Evolutionary conservation across 2,888 invertebrate genomes (phyloP), one percentile per base, ranked within the genome.

Genomic region (Epistrophe eligans): DNA sequence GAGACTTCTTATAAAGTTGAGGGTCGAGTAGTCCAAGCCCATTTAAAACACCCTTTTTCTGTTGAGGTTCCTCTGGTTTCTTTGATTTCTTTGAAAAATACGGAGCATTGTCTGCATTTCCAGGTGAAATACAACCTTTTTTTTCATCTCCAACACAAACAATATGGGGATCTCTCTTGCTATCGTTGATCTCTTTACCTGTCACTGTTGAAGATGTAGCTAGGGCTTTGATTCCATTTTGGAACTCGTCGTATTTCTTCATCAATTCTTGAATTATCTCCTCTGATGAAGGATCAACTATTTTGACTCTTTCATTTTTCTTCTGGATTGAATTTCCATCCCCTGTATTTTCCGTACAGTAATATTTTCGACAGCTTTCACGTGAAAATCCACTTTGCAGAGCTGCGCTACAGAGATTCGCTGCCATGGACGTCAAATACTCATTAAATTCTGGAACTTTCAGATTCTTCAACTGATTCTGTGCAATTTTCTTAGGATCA

Each of bases 321-420:
- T 55, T 32, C 9, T 32, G 2, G 17, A 15, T 15, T 28, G 40
- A 15, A 10, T 67, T 66, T 10, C 32, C 32, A 13, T 58, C 67
- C n/a, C 15, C 0, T 10, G 58, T 19, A 8, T 58, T 45, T 5
- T 50, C 45, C 2, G 83, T 87, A 1, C 77, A 89, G 45, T 77
- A 88, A 2, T 74, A 60, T 74, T 79, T 89, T 4, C 80, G 77
- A 38, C 60, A 55, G 2, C 81, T 11, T 7, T 90, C 89, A 0
- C 84, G 6, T 0, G 89, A 77, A 32, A 92, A 90, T 0, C 90
- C 90, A 19, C 83, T 88, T 40, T 90, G 89, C 6, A 91, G 57
- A 0, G 91, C 91, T 0, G 90, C 89, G 45, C 91, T 91, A 82
- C 91, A 91, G 3, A 91, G 89, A 60, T 89, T 91, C 5, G 91